phyloP scores from a whole-genome alignment of 1,140 invertebrate species.

The Diorhabda carinulata region DNA sequence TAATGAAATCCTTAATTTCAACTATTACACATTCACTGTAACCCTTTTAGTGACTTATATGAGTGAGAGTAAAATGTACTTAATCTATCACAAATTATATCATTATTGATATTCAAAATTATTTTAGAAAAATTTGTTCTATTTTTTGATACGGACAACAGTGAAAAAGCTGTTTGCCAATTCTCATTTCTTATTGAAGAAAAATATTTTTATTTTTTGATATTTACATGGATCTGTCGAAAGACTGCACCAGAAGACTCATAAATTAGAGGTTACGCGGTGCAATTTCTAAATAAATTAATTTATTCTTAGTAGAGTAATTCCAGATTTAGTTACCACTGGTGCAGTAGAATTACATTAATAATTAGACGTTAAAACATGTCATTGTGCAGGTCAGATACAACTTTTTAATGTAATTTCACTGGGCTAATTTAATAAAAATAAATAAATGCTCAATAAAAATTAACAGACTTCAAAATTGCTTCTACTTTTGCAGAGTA shows the following conservation, averaged over 20 bases:
- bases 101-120: background rate
- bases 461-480: conserved; percentile 33
- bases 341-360: background rate
- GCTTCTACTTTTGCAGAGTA: conserved; percentile 33
- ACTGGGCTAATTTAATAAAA: conserved; percentile 27
- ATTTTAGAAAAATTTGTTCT: conserved; percentile 7
- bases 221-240: background rate
- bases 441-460: conserved; percentile 32
- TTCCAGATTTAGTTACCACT: background rate
- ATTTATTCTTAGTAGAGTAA: conserved; percentile 4
- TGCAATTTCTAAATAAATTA: background rate
- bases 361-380: conserved; percentile 2
- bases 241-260: background rate
- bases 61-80: background rate
- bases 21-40: conserved; percentile 12
- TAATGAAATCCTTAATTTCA: conserved; percentile 39
- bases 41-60: background rate
- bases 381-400: background rate
- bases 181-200: background rate
- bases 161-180: background rate
- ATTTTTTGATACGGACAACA: background rate
- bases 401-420: conserved; percentile 17
- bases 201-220: background rate
- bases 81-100: conserved; percentile 5
- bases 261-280: background rate